Evolutionary conservation across 2,113 vertebrate genomes (phyloP).

Genomic region (Corythaixoides concolor): DNA sequence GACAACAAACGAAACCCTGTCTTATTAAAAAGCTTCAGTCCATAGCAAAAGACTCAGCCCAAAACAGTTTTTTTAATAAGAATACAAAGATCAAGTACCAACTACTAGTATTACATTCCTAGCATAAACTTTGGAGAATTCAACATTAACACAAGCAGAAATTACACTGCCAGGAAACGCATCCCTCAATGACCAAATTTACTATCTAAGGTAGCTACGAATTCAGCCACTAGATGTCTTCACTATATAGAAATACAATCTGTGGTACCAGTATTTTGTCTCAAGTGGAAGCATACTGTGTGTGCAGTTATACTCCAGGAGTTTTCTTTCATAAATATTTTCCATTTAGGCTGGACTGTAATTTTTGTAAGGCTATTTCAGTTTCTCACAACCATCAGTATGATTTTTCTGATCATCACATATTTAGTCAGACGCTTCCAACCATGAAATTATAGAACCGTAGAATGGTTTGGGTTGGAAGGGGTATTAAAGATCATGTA

Average conservation of each 20-base stretch:
- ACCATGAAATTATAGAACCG: neutral
- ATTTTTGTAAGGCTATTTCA: neutral
- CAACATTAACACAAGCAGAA: neutral
- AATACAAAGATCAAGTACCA: neutral
- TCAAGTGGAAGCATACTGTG: neutral
- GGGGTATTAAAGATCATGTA: no score
- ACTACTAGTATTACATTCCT: neutral
- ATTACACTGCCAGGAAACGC: neutral
- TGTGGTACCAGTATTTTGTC: neutral
- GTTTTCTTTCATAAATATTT: neutral
- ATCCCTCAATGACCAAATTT: neutral
- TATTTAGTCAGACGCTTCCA: neutral
- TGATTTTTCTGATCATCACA: neutral
- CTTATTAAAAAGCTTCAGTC: neutral
- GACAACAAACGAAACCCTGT: neutral
- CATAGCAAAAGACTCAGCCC: neutral
- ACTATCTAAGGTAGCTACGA: neutral
- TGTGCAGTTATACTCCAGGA: neutral
- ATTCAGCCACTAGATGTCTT: constrained; percentile 14
- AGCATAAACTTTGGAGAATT: neutral
- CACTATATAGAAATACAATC: neutral
- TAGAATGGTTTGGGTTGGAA: no score
- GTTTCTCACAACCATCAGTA: neutral
- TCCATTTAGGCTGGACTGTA: neutral
- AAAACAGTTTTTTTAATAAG: neutral